Base-by-base conservation (phyloP, 2,797 vertebrate species). In the Helarctos malayanus region DNA sequence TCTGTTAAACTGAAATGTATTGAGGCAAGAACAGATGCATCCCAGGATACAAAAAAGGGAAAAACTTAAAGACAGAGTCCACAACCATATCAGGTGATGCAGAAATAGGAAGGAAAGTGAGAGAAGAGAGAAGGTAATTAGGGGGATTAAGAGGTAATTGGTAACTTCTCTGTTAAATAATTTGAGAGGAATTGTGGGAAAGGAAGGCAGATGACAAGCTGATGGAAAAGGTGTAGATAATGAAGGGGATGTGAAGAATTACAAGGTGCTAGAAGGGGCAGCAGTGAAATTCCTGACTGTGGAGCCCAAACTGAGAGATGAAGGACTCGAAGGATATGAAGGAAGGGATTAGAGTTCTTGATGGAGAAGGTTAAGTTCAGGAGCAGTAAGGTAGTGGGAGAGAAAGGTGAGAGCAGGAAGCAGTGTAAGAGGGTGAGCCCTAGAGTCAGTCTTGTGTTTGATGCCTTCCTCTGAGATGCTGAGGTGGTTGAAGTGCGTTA, bases 1-100 rank as follows among this genome's bases (percentile, higher is more conserved):
- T 86, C 32, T 86, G 11, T 89, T 57, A 86, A 92, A 38, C 18
- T 89, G 35, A 81, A 78, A 25, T 71, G 83, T 94, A 61, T 35
- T n/a, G 45, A 80, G 63, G 65, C 2, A 75, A 75, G 49, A 32
- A 29, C 12, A 90, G 6, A 76, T 4, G 54, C 18, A 61, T 29
- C 35, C 32, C 13, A 57, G 38, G 6, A 38, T 52, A n/a, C 21
- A 29, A 35, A 96, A 69, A n/a, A 49, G 57, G 47, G 19, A 59
- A 59, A 69, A 71, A 3, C n/a, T 85, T 73, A 61, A 59, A 59
- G 68, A 35, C 16, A 73, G 56, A 41, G 5, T 35, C 85, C 35
- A 61, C 27, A 35, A 8, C 45, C 32, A 0, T 73, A 41, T 69
- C 49, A 75, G 45, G 56, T 87, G 38, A 79, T 29, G 21, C 4